Evolutionary conservation across 2,888 invertebrate species (phyloP), one percentile per base, ranked within the genome.

Genomic region (Napeogenes sylphis): DNA sequence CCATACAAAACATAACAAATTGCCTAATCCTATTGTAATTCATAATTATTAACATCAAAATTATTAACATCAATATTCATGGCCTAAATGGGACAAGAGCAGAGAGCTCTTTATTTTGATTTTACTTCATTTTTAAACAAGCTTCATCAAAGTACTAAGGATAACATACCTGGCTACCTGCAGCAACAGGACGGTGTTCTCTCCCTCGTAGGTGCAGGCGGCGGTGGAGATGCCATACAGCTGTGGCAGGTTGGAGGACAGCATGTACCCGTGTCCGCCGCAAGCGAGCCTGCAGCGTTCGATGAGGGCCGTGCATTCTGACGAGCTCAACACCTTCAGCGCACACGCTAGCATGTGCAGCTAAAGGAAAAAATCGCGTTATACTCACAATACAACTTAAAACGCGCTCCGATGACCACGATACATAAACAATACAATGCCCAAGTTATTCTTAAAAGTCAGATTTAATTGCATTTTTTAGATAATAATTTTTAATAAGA

Each of bases 191-290:
- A 99, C 98, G 0, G 98, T 98, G 78, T 98, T 98, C 86, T 99
- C 99, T 6, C 99, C 99, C 85, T 99, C 99, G 73, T 98, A 99
- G 0, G 98, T 99, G 76, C 95, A 95, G 45, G 96, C 94, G 1
- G 98, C 98, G 0, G 97, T 96, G 13, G 94, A 93, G 67, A 95
- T 86, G 3, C 95, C 95, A 74, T 97, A 98, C 3, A 95, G 94
- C 56, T 94, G 93, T 0, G 98, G 97, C 57, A 99, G 91, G 80
- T 96, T 97, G 45, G 98, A 96, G 35, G 94, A 92, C 59, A 94
- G 92, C 94, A 97, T 95, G 85, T 95, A 99, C 4, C 99, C 99
- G 79, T 99, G 98, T 0, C 99, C 99, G 2, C 99, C 99, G 79
- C 99, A 99, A 0, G 98, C 92, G 71, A 96, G 85, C 1, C 99